Percentiles rank a stretch among this genome's conserved stretches.
Evolutionary conservation across 2,113 vertebrate genomes (phyloP).

Genomic region (Sinosuthora webbiana): DNA sequence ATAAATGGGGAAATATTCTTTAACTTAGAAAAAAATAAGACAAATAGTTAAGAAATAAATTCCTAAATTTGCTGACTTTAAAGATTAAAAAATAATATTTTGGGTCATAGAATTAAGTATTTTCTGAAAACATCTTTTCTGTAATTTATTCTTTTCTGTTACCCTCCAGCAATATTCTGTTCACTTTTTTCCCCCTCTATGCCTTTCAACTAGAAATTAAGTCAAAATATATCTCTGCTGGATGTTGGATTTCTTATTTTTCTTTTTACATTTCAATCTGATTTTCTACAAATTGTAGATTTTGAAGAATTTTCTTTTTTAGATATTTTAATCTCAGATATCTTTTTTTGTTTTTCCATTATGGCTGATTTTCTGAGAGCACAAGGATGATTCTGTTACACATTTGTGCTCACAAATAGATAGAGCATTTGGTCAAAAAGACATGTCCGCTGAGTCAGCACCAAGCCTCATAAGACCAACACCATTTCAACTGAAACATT

Average conservation of each 20-base stretch:
- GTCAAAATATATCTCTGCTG: background rate
- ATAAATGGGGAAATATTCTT: background rate
- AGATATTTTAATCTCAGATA: background rate
- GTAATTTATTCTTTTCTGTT: background rate
- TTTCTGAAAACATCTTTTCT: background rate
- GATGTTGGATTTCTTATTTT: accelerated
- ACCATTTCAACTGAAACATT: background rate
- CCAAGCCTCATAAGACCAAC: background rate
- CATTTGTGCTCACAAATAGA: background rate
- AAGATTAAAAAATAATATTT: background rate
- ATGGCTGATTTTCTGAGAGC: background rate
- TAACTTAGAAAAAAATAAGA: background rate
- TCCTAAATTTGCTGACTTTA: background rate
- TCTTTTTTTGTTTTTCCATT: background rate
- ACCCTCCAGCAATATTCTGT: background rate
- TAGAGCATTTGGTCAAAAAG: background rate
- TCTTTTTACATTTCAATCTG: background rate
- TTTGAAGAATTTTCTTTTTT: too few relatives aligned
- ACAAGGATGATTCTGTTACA: background rate
- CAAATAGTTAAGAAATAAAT: background rate
- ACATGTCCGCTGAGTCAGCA: background rate
- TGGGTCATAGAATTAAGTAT: background rate
- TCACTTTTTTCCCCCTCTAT: background rate
- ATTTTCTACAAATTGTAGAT: background rate
- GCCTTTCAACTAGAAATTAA: background rate